A percentile compares a stretch with the other conserved stretches of the same genome.
Evolutionary conservation across 2,797 vertebrate species (phyloP).

Genomic region (Pantherophis alleghaniensis): DNA sequence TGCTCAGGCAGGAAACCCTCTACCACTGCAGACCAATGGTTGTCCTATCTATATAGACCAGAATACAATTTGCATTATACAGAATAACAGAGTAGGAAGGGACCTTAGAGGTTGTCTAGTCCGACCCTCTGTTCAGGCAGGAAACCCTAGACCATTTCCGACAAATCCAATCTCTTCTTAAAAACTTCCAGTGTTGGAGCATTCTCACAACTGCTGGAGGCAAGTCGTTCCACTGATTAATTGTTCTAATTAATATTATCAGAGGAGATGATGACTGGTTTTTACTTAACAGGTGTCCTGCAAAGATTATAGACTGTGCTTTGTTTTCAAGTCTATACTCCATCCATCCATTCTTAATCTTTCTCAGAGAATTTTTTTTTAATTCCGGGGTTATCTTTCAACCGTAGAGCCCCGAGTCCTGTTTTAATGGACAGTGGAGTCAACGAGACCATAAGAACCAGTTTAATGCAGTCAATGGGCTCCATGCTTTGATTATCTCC

Average conservation of each 20-base stretch:
- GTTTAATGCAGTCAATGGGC: constrained; percentile 71
- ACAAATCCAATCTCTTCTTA: background rate
- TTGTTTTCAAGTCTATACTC: background rate
- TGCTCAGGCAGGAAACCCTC: too few species aligned
- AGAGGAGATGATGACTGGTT: background rate
- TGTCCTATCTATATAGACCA: too few species aligned
- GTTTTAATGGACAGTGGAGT: background rate
- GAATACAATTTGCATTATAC: too few species aligned
- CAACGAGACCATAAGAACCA: constrained; percentile 52
- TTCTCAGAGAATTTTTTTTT: background rate
- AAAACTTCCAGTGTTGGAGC: background rate
- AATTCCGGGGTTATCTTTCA: background rate
- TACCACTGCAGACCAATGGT: too few species aligned
- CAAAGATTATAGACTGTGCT: background rate
- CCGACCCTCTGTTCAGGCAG: too few species aligned
- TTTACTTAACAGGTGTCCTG: background rate
- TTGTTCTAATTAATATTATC: background rate
- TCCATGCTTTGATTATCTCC: constrained; percentile 78
- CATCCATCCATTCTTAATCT: background rate
- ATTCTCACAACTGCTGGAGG: background rate
- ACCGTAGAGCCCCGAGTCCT: background rate
- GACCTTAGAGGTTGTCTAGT: too few species aligned
- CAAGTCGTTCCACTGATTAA: background rate
- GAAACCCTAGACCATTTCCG: background rate
- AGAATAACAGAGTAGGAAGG: too few species aligned